phyloP scores from a whole-genome alignment of 2,113 vertebrate genomes.

The Euleptes europaea region DNA sequence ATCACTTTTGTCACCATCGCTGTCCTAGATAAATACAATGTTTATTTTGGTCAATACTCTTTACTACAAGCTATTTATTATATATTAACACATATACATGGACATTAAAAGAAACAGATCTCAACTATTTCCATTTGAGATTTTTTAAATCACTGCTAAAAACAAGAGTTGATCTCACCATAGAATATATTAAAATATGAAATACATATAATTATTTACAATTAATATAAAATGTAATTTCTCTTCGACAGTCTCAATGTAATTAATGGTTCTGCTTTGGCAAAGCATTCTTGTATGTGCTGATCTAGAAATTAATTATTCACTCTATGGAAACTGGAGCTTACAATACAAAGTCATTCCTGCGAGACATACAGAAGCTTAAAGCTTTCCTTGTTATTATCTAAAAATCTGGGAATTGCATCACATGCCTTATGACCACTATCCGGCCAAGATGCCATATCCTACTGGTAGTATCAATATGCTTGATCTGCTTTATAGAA shows the following conservation, averaged over 20 bases:
- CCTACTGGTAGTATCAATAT: not conserved
- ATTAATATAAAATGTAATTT: not conserved
- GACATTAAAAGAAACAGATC: not conserved
- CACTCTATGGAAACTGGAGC: not conserved
- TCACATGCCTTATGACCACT: not conserved
- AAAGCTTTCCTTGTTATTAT: not conserved
- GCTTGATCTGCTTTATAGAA: not conserved
- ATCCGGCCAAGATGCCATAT: not conserved
- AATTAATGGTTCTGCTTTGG: not conserved
- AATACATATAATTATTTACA: not conserved
- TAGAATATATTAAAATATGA: not conserved
- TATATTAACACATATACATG: not conserved
- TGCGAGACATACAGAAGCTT: not conserved
- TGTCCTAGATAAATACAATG: constrained; percentile 77
- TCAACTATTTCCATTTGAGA: not conserved
- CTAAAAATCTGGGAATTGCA: not conserved
- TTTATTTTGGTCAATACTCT: constrained; percentile 56
- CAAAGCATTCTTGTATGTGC: not conserved
- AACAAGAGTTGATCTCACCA: not conserved
- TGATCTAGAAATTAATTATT: not conserved
- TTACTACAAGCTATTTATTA: not conserved
- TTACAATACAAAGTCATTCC: not conserved
- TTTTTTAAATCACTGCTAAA: not conserved
- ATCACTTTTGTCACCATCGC: constrained; percentile 87
- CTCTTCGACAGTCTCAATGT: not conserved